Base-by-base conservation (phyloP, 2,888 invertebrate species). In the Folsomia candida region DNA sequence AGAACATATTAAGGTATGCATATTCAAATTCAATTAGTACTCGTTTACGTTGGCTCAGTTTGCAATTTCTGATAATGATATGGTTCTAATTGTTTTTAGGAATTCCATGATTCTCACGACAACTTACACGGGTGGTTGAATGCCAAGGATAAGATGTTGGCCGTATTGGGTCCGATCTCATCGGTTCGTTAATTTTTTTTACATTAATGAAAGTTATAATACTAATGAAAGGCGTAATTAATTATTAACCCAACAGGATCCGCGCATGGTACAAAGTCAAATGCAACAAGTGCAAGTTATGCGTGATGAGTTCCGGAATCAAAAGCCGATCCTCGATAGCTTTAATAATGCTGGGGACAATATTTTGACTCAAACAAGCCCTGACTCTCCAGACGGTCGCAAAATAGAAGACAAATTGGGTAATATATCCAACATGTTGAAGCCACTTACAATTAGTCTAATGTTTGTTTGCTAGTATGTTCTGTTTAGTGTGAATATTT, bases 111-210 rank as follows among this genome's bases (percentile, higher is more conserved):
- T 77, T 91, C 91, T 59, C 97, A 97, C 84, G 91, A 89, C 80
- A 88, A 88, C 82, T 85, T 98, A 20, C 90, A 93, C 67, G 92
- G 94, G 80, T 97, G 97, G 97, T 91, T 98, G 90, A 90, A 93
- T 78, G 90, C 89, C 78, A 98, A 98, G 84, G 96, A 97, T 81
- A 90, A 94, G 80, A 97, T 98, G 96, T 87, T 98, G 84, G 90
- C 92, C 0, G 97, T 96, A 0, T 86, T 98, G 0, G 97, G 97
- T 22, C 97, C 97, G 0, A 95, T 98, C 81, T 95, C 96, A 0
- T 93, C 95, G 0, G 97, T 98, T 84, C 94, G 94, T 97, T 1
- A 9, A 37, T 14, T 37, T 37, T 37, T 37, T 37, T 4, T 37
- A 37, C n/a, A n/a, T n/a, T n/a, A n/a, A n/a, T n/a, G n/a, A n/a